Percentiles rank a stretch among this genome's conserved stretches.
Evolutionary conservation across 1,140 invertebrate species (phyloP).

Genomic region (Tribolium castaneum): DNA sequence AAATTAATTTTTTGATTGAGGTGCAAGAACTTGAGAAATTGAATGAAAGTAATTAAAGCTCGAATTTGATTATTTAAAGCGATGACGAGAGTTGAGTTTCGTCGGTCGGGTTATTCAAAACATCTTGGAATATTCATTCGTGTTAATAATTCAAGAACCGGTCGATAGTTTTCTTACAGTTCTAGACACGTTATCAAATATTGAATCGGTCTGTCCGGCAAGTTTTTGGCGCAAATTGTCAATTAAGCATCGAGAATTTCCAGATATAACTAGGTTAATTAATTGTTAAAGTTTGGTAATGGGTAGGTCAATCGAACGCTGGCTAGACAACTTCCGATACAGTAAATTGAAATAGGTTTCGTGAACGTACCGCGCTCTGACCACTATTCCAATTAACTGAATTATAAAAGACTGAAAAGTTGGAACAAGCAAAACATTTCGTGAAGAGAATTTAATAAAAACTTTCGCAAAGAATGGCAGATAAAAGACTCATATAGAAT

Average conservation of each 20-base stretch:
- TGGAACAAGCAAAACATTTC: slow-evolving; percentile 6
- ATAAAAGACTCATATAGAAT: slow-evolving; percentile 24
- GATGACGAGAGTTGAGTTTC: not conserved
- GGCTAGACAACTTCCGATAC: not conserved
- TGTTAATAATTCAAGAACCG: not conserved
- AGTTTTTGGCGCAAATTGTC: not conserved
- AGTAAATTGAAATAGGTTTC: slow-evolving; percentile 3
- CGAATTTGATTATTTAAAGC: slow-evolving; percentile 14
- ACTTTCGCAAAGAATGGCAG: slow-evolving; percentile 1
- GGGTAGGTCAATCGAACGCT: not conserved
- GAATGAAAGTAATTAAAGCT: slow-evolving; percentile 21
- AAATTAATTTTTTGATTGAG: not conserved
- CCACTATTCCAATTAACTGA: slow-evolving; percentile 19
- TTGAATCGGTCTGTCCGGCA: not conserved
- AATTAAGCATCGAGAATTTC: not conserved
- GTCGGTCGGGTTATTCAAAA: not conserved
- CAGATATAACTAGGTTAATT: not conserved
- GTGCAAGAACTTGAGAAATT: not conserved
- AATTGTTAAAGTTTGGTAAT: not conserved
- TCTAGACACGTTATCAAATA: not conserved
- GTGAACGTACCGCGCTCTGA: not conserved
- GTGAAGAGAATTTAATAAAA: slow-evolving; percentile 15
- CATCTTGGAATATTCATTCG: not conserved
- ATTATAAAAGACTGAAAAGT: slow-evolving; percentile 27
- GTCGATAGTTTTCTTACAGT: not conserved